Percentiles rank a stretch among this genome's conserved stretches.
Conservation (phyloP, 2,113 vertebrate species). For the Nycticorax nycticorax region DNA sequence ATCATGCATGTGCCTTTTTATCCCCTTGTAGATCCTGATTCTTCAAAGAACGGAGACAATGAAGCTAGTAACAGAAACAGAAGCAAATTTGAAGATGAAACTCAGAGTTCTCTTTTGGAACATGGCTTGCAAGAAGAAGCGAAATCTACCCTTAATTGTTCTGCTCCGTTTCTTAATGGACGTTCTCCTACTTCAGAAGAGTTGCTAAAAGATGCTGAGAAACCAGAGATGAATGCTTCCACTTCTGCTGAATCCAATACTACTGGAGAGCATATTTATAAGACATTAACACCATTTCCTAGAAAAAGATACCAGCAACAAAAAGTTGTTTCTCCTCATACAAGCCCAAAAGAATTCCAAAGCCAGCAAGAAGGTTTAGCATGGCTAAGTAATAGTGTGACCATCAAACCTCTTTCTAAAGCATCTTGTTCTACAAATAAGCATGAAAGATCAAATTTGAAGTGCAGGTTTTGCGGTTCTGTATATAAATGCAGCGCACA, state of each 20-base stretch:
- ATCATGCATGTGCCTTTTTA: background rate
- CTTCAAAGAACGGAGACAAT: background rate
- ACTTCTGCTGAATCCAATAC: background rate
- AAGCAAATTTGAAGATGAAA: background rate
- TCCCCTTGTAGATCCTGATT: background rate
- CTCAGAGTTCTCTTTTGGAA: background rate
- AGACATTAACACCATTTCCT: background rate
- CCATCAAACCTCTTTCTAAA: background rate
- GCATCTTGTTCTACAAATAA: background rate
- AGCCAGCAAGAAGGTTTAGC: background rate
- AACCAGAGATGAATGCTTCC: background rate
- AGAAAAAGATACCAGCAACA: background rate
- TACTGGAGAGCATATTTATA: background rate
- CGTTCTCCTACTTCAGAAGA: background rate
- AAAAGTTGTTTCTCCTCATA: background rate
- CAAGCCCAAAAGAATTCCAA: background rate
- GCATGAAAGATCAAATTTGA: background rate
- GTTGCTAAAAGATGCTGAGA: background rate
- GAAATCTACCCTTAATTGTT: background rate
- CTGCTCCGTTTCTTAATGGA: background rate
- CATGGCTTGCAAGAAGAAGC: background rate
- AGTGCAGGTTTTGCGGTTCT: constrained; percentile 53
- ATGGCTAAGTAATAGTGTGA: background rate
- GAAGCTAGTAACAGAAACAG: background rate
- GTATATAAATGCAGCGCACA: background rate